Percentiles rank a stretch among this genome's conserved stretches.
Conservation (phyloP, 2,113 vertebrate genomes). For the Xenopus laevis region DNA sequence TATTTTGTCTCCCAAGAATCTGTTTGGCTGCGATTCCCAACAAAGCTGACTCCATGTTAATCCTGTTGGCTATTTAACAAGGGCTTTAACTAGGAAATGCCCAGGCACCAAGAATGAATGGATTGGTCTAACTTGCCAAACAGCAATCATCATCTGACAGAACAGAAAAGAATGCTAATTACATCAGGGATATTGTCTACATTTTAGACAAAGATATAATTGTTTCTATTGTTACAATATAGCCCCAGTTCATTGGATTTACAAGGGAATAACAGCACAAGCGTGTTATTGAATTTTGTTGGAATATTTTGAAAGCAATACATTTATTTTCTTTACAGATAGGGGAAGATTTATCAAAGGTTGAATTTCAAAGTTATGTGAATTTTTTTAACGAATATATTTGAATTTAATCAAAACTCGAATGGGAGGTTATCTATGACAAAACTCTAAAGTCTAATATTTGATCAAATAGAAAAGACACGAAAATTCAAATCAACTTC, state of each 20-base stretch:
- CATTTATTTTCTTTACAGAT: too few species aligned
- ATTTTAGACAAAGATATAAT: slow-evolving; percentile 24
- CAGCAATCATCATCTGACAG: slow-evolving; percentile 35
- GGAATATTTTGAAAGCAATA: too few species aligned
- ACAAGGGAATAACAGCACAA: neutral
- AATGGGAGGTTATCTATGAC: too few species aligned
- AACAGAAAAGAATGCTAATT: slow-evolving; percentile 49
- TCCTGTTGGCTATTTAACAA: slow-evolving; percentile 52
- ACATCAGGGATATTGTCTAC: slow-evolving; percentile 19
- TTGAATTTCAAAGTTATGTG: too few species aligned
- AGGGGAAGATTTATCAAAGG: too few species aligned
- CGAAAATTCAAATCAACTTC: too few species aligned
- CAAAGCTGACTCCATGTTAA: slow-evolving; percentile 59
- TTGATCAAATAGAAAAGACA: too few species aligned
- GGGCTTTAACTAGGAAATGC: slow-evolving; percentile 47
- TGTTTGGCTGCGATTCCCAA: slow-evolving; percentile 50
- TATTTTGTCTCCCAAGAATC: slow-evolving; percentile 59
- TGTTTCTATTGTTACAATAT: slow-evolving; percentile 35
- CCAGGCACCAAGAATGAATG: slow-evolving; percentile 17
- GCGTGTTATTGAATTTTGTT: neutral
- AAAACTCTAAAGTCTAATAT: too few species aligned
- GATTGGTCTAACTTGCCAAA: slow-evolving; percentile 37
- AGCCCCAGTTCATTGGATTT: neutral
- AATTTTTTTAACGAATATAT: too few species aligned
- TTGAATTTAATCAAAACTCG: too few species aligned